Percentiles rank a stretch among this genome's conserved stretches.
Conservation (phyloP, 2,888 invertebrate species). For the Octodonta nipae region DNA sequence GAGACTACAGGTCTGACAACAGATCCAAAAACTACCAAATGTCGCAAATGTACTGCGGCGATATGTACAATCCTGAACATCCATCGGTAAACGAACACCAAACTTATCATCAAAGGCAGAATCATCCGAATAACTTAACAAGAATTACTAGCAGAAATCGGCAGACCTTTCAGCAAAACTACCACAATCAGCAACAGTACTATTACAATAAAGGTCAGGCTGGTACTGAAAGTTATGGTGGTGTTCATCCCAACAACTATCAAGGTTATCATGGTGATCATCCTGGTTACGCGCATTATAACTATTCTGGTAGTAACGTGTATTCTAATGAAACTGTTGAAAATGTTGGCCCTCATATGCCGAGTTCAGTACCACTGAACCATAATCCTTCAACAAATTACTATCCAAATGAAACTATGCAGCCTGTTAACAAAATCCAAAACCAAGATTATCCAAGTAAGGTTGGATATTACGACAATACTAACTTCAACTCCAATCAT, state of each 20-base stretch:
- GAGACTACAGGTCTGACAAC: conserved; percentile 28
- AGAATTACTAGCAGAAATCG: conserved; percentile 25
- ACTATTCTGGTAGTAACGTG: conserved; percentile 25
- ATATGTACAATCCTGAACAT: conserved; percentile 35
- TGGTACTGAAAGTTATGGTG: too few relatives aligned
- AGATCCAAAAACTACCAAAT: conserved; percentile 23
- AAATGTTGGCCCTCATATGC: conserved; percentile 22
- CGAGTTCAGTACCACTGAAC: conserved; percentile 24
- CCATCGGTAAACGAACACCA: conserved; percentile 28
- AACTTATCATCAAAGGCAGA: conserved; percentile 24
- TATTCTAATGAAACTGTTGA: conserved; percentile 28
- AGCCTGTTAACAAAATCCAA: conserved; percentile 8
- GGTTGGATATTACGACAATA: conserved; percentile 44
- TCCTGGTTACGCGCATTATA: conserved; percentile 30
- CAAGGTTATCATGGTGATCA: conserved; percentile 29
- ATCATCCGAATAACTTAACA: conserved; percentile 21
- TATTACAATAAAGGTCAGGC: conserved; percentile 43
- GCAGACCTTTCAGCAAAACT: conserved; percentile 35
- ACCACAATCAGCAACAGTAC: conserved; percentile 39
- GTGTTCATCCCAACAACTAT: conserved; percentile 25
- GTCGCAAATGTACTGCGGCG: conserved; percentile 19
- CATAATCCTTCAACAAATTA: conserved; percentile 26
- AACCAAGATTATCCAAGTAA: conserved; percentile 26
- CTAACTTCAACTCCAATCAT: conserved; percentile 35
- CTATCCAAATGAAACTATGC: conserved; percentile 28